Evolutionary conservation across 2,888 invertebrate species (phyloP).

Genomic region (Deladenus siricidicola): DNA sequence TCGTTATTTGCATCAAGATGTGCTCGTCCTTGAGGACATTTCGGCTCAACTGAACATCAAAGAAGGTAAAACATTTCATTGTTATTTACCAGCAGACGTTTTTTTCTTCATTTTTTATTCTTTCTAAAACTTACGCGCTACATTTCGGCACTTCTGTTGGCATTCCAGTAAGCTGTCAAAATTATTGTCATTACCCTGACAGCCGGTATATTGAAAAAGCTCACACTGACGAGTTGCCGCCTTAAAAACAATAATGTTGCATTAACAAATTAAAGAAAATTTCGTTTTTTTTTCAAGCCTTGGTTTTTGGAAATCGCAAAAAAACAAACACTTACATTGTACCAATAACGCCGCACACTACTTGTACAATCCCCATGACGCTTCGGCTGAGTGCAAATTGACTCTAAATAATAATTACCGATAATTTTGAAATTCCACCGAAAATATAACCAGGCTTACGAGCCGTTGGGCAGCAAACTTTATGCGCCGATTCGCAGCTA

Average conservation of each 20-base stretch:
- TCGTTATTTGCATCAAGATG: conserved; percentile 41
- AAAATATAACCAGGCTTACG: conserved; percentile 23
- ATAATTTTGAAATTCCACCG: not conserved
- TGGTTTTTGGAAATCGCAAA: not conserved
- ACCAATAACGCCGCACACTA: conserved; percentile 42
- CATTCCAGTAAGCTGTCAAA: conserved; percentile 33
- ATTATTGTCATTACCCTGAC: conserved; percentile 30
- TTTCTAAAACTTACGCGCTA: conserved; percentile 30
- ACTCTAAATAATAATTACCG: conserved; percentile 29
- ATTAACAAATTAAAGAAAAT: not conserved
- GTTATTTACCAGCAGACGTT: not conserved
- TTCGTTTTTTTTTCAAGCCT: not conserved
- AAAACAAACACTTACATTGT: conserved; percentile 30
- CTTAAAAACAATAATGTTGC: not conserved
- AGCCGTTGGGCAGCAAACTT: conserved; percentile 50
- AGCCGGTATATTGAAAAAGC: conserved; percentile 42
- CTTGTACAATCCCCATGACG: conserved; percentile 45
- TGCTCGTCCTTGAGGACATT: conserved; percentile 44
- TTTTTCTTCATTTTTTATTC: conserved; percentile 8
- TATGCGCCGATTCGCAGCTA: conserved; percentile 41
- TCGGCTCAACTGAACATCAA: conserved; percentile 42
- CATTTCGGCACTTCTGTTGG: conserved; percentile 42
- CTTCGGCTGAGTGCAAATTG: conserved; percentile 48
- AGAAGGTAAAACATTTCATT: not conserved
- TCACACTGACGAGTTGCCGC: conserved; percentile 41